These are phyloP conservation scores for Corapipo altera DNA, from an alignment of 2,113 vertebrate genomes.

Conservation along the genomic window DNA sequence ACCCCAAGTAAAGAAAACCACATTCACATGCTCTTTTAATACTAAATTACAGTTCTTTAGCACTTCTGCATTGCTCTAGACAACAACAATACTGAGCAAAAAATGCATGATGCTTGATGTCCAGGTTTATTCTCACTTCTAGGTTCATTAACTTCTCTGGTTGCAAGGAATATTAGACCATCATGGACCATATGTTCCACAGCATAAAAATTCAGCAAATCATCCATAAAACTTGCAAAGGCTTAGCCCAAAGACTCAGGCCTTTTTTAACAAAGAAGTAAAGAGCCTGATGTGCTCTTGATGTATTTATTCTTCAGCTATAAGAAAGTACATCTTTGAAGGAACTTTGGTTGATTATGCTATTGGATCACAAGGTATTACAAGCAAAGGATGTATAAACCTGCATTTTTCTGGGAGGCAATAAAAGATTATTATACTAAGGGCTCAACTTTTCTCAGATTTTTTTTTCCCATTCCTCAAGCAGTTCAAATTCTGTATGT, in stretches of 20 bases:
- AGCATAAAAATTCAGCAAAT: not conserved
- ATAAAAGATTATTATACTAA: not conserved
- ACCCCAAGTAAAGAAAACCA: accelerated
- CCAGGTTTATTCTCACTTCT: not conserved
- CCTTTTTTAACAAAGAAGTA: not conserved
- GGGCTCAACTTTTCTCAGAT: not conserved
- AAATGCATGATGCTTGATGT: not conserved
- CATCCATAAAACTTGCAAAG: not conserved
- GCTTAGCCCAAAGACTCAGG: not conserved
- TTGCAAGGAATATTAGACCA: not conserved
- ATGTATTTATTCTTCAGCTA: not conserved
- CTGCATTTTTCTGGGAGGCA: not conserved
- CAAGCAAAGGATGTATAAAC: not conserved
- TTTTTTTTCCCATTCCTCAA: not conserved
- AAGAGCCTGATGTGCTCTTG: not conserved
- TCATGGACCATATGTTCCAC: not conserved
- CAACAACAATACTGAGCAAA: not conserved
- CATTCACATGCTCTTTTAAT: not conserved
- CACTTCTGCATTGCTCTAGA: not conserved
- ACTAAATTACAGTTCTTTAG: not conserved
- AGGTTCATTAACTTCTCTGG: not conserved
- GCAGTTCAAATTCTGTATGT: not conserved
- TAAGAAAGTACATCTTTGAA: not conserved
- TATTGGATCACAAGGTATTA: not conserved
- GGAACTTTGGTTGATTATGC: not conserved